Conservation (phyloP, 1,140 invertebrate genomes). For the Arion vulgaris region DNA sequence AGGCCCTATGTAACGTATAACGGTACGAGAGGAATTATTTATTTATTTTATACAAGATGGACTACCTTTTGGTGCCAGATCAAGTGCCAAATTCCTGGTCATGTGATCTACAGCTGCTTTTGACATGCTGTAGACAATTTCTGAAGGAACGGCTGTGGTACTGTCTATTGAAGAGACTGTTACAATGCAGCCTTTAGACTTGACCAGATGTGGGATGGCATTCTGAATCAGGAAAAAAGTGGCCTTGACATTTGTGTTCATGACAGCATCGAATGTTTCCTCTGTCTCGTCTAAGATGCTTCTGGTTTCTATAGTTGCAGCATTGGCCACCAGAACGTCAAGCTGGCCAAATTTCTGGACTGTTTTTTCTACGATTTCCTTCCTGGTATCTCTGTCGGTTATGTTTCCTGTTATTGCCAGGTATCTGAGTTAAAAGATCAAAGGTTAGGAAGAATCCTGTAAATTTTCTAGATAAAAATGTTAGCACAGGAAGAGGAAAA, state of each 20-base stretch:
- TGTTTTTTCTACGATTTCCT: neutral
- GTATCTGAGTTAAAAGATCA: neutral
- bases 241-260: constrained; percentile 1
- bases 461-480: no score
- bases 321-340: constrained; percentile 3
- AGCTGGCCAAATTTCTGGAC: neutral
- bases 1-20: no score
- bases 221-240: neutral
- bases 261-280: neutral
- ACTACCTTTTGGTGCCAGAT: neutral
- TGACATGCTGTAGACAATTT: neutral
- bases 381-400: neutral
- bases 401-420: neutral
- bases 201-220: neutral
- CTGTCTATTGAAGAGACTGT: neutral
- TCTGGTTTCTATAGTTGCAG: neutral
- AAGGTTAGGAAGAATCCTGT: no score
- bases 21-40: no score
- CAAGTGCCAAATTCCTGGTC: neutral
- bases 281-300: neutral
- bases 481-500: no score
- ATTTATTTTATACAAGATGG: no score
- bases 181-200: neutral
- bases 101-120: neutral
- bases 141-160: neutral